Evolutionary conservation across 2,113 vertebrate species (phyloP).

Genomic region (Bubo bubo): DNA sequence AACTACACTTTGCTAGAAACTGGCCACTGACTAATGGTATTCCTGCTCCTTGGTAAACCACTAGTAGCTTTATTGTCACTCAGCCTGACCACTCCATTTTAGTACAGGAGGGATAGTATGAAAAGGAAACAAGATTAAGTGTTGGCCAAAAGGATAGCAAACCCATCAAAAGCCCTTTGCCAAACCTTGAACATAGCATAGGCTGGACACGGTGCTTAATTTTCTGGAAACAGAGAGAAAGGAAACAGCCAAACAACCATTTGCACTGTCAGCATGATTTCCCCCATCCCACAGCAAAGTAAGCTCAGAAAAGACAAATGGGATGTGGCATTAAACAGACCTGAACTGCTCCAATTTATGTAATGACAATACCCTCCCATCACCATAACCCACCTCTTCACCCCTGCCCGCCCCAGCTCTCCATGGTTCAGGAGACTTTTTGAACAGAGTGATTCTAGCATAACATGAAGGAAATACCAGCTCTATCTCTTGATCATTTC

Average conservation of each 20-base stretch:
- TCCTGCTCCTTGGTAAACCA: neutral
- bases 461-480: slow-evolving; percentile 26
- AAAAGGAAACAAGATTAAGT: neutral
- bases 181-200: neutral
- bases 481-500: neutral
- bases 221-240: neutral
- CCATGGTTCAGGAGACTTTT: neutral
- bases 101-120: neutral
- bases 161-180: neutral
- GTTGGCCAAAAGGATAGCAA: neutral
- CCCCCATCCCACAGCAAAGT: neutral
- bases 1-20: neutral
- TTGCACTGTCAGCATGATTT: neutral
- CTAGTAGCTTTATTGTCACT: neutral
- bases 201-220: neutral
- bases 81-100: neutral
- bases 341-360: slow-evolving; percentile 1
- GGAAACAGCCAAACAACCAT: neutral
- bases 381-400: neutral
- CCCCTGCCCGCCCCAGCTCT: neutral
- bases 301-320: neutral
- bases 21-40: neutral
- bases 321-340: neutral
- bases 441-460: slow-evolving; percentile 14
- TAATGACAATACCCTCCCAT: neutral